Conservation (phyloP, 2,888 invertebrate species). For the Andrena bucephala region DNA sequence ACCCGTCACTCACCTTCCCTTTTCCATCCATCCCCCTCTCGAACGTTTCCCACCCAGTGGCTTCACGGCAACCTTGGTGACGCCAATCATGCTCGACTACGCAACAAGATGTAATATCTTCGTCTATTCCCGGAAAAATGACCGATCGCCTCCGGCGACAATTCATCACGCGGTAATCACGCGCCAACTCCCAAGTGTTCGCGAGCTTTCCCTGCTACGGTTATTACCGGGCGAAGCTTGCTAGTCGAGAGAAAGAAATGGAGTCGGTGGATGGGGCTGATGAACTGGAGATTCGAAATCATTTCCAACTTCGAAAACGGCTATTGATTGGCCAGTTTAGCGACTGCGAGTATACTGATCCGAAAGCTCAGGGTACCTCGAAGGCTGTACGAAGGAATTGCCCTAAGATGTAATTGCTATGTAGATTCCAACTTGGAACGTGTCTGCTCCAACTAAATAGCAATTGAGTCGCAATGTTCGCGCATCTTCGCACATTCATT, state of each 20-base stretch:
- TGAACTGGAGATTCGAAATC: background rate
- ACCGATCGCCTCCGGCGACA: slow-evolving; percentile 50
- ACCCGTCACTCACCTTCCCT: slow-evolving; percentile 62
- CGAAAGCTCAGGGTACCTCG: too few relatives aligned
- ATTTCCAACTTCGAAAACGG: too few relatives aligned
- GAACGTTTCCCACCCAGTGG: slow-evolving; percentile 33
- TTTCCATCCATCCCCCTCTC: slow-evolving; percentile 34
- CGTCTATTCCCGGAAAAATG: slow-evolving; percentile 59
- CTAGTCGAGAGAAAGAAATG: background rate
- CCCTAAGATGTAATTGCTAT: too few relatives aligned
- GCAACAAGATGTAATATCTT: slow-evolving; percentile 59
- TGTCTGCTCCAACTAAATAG: too few relatives aligned
- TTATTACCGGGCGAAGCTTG: slow-evolving; percentile 18
- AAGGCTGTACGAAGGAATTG: too few relatives aligned
- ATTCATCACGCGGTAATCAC: slow-evolving; percentile 50
- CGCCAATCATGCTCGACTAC: slow-evolving; percentile 63
- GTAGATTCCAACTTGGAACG: too few relatives aligned
- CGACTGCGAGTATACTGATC: too few relatives aligned
- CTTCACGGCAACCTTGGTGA: slow-evolving; percentile 58
- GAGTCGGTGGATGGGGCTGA: background rate
- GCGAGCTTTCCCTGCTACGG: slow-evolving; percentile 19
- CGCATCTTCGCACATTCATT: too few relatives aligned
- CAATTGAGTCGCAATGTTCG: too few relatives aligned
- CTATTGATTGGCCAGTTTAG: too few relatives aligned
- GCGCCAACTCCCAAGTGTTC: slow-evolving; percentile 10